Base-by-base conservation (phyloP, 2,113 vertebrate genomes). In the Spea multiplicata region DNA sequence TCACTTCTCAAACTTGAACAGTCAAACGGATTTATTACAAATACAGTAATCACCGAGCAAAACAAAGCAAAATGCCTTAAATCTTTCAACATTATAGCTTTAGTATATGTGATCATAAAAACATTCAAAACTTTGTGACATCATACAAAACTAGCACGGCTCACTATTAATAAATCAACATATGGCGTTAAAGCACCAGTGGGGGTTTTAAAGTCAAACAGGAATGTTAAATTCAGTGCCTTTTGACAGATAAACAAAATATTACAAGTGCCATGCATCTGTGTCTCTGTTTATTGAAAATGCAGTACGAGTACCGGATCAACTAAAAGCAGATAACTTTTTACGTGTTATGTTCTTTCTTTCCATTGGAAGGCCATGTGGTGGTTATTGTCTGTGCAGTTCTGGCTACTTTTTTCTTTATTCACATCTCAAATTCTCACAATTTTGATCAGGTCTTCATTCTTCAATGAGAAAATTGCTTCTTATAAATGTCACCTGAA, bases 211-310 rank as follows among this genome's bases (percentile, higher is more conserved):
- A 46, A 14, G 13, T 30, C 44, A 68, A 13, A 59, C 55, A 59
- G 30, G 30, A 30, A 30, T 30, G 30, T 59, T 59, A 59, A 70
- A 50, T 46, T 47, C 44, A 68, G 14, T 9, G 45, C 6, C 66
- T 67, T 5, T 59, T 49, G 67, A 5, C n/a, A n/a, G 14, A 45
- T n/a, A 49, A 48, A 49, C 5, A 3, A 49, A 48, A 5, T 49
- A 70, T 48, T 47, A 5, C 48, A 66, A 66, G 69, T 57, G 76
- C 13, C 70, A 73, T 79, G 49, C 70, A 65, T 44, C 8, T 62
- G 3, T 10, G 10, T 10, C 3, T 7, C 65, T 44, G 14, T 4
- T 16, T 53, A 30, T 30, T 30, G 9, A 46, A 70, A 49, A 70
- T 70, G 47, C 67, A 16, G 61, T 13, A 55, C 46, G 16, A 55